Percentiles rank a stretch among this genome's conserved stretches.
These are phyloP conservation scores for Atopsyche davidsoni DNA, from an alignment of 1,140 invertebrate species.

Conservation along the genomic window DNA sequence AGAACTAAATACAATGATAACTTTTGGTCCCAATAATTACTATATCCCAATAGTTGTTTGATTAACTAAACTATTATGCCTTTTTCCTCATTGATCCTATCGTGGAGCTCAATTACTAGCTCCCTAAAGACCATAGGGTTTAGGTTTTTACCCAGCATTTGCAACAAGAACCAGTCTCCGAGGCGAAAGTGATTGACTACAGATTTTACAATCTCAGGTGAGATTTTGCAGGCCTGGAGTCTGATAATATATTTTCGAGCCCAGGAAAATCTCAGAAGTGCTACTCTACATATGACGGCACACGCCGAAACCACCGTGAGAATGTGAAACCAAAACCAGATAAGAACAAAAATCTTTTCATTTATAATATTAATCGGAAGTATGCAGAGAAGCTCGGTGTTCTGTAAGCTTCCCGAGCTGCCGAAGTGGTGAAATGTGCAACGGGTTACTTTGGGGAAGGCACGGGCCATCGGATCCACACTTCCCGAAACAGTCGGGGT, in stretches of 20 bases:
- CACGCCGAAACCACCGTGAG: slow-evolving; percentile 56
- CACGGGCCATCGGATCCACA: slow-evolving; percentile 51
- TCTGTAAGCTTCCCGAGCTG: slow-evolving; percentile 53
- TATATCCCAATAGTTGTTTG: too few species aligned
- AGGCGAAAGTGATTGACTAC: slow-evolving; percentile 50
- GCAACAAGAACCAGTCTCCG: slow-evolving; percentile 66
- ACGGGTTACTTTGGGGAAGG: slow-evolving; percentile 77
- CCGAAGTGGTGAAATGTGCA: slow-evolving; percentile 64
- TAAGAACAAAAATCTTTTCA: slow-evolving; percentile 72
- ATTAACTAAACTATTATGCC: too few species aligned
- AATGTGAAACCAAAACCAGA: slow-evolving; percentile 77
- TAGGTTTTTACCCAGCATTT: slow-evolving; percentile 61
- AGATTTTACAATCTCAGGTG: too few species aligned
- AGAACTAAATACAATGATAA: too few species aligned
- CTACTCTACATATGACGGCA: slow-evolving; percentile 59
- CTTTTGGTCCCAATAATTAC: too few species aligned
- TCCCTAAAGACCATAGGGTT: slow-evolving; percentile 56
- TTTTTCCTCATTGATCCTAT: too few species aligned
- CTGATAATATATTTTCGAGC: too few species aligned
- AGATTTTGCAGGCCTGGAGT: too few species aligned
- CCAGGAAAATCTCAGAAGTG: too few species aligned
- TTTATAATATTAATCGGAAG: slow-evolving; percentile 72
- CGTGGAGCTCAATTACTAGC: too few species aligned
- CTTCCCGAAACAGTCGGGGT: slow-evolving; percentile 34
- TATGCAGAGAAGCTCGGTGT: slow-evolving; percentile 63